A percentile compares a stretch with the other conserved stretches of the same genome.
Evolutionary conservation across 2,797 vertebrate genomes (phyloP).

Genomic region (Phoebastria nigripes): DNA sequence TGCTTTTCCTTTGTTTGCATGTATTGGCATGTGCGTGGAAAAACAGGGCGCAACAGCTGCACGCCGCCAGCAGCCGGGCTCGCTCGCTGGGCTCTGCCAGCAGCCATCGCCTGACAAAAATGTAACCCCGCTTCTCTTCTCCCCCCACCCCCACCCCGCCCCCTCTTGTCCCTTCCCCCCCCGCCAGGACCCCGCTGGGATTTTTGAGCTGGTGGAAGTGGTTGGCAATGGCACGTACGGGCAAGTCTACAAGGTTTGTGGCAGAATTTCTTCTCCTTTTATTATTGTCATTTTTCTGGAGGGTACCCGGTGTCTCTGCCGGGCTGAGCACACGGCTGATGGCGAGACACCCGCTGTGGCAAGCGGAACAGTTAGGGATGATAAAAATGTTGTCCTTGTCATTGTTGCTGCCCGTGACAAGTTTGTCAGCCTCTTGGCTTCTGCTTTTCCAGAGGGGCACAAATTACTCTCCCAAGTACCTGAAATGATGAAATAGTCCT

Average conservation of each 20-base stretch:
- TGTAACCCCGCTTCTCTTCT: neutral
- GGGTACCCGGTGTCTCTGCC: neutral
- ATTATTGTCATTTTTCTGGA: neutral
- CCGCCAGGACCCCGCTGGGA: slow-evolving; percentile 91
- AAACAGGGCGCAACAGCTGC: slow-evolving; percentile 77
- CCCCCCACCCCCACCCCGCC: neutral
- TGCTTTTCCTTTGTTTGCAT: slow-evolving; percentile 86
- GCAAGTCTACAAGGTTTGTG: slow-evolving; percentile 99
- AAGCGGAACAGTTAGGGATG: neutral
- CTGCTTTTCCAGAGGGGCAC: neutral
- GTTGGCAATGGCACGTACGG: slow-evolving; percentile 98
- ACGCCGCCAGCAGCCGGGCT: slow-evolving; percentile 43
- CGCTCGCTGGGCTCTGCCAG: neutral
- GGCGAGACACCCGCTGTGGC: neutral
- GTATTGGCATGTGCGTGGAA: slow-evolving; percentile 76
- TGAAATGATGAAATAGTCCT: neutral
- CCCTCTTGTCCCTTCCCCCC: neutral
- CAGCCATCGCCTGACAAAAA: neutral
- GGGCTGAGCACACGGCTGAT: neutral
- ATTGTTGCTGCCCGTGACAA: neutral
- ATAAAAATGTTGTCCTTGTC: neutral
- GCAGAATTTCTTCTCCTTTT: slow-evolving; percentile 24
- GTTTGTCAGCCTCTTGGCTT: neutral
- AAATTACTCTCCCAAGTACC: neutral
- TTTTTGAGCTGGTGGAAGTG: slow-evolving; percentile 98